Percentiles rank a stretch among this genome's conserved stretches.
Evolutionary conservation across 2,113 vertebrate genomes (phyloP).

Genomic region (Stictonetta naevosa): DNA sequence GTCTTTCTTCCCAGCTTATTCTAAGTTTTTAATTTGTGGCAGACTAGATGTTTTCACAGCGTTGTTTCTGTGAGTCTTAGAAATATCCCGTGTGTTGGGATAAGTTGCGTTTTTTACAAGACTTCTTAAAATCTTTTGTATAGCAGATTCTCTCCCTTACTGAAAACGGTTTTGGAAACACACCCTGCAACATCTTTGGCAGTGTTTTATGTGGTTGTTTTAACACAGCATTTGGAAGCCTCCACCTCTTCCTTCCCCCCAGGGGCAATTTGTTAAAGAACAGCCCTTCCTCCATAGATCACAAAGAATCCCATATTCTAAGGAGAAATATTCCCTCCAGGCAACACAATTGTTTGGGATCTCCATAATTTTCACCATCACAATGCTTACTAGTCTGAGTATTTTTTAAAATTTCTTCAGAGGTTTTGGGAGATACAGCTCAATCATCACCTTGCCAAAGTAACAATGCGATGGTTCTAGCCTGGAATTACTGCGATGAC

Average conservation of each 20-base stretch:
- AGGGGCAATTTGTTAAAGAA: neutral
- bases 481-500: neutral
- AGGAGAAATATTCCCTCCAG: neutral
- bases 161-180: neutral
- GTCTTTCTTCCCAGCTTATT: neutral
- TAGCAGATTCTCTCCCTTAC: neutral
- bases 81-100: neutral
- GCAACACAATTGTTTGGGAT: neutral
- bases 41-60: neutral
- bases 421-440: neutral
- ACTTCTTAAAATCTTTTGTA: neutral
- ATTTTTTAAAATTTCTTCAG: neutral
- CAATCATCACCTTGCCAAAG: neutral
- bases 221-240: neutral
- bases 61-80: neutral
- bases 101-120: neutral
- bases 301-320: neutral
- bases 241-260: neutral
- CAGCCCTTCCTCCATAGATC: neutral
- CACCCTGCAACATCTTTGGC: neutral
- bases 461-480: neutral
- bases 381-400: neutral
- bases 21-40: neutral
- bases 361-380: neutral
- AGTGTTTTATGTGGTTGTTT: neutral